Conservation (phyloP, 2,113 vertebrate species). For the Brachyhypopomus gauderio region DNA sequence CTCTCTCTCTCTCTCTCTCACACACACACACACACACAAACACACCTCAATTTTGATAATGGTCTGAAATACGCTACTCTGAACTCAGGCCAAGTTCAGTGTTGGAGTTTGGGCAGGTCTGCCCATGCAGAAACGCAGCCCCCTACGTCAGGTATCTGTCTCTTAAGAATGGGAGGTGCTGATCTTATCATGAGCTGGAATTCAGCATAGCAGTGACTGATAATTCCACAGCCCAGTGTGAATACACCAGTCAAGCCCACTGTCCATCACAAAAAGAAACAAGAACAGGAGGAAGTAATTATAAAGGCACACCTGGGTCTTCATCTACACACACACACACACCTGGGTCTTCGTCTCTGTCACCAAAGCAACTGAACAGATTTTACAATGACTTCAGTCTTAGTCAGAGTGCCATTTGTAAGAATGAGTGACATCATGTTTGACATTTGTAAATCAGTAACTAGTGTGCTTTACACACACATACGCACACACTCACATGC, state of each 20-base stretch:
- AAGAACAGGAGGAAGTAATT: too few relatives aligned
- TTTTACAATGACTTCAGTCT: slow-evolving; percentile 5
- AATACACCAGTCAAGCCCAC: not conserved
- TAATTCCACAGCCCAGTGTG: not conserved
- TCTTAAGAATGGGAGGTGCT: not conserved
- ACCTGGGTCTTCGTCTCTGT: too few relatives aligned
- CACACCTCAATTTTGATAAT: slow-evolving; percentile 58
- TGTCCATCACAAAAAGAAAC: not conserved
- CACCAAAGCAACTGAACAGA: not conserved
- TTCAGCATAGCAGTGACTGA: slow-evolving; percentile 8
- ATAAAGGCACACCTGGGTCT: not conserved
- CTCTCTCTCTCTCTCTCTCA: not conserved
- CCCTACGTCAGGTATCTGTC: slow-evolving; percentile 53
- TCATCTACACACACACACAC: too few relatives aligned
- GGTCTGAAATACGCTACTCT: slow-evolving; percentile 59
- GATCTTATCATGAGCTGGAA: slow-evolving; percentile 40
- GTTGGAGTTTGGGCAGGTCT: slow-evolving; percentile 2
- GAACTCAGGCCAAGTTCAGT: slow-evolving; percentile 16
- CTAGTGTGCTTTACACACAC: slow-evolving; percentile 8
- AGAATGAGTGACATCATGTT: not conserved
- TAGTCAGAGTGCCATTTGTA: not conserved
- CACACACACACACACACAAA: slow-evolving; percentile 6
- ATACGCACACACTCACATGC: not conserved
- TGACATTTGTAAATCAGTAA: slow-evolving; percentile 33
- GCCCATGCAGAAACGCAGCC: slow-evolving; percentile 37